phyloP scores from a whole-genome alignment of 2,888 invertebrate species.

The Hydroisotoma schaefferi region DNA sequence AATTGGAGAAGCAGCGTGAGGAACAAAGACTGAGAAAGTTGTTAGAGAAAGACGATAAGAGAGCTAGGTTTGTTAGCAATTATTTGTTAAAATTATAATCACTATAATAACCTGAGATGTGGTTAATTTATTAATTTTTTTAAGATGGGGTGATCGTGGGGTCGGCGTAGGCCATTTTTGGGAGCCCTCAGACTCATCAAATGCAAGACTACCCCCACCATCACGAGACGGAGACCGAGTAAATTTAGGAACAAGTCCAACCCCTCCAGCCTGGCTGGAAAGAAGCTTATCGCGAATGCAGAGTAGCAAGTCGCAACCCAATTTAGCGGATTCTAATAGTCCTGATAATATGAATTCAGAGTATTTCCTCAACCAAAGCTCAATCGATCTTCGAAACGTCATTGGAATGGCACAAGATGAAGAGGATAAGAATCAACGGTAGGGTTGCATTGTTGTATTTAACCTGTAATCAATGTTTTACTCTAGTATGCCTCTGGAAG shows the following conservation, averaged over 20 bases:
- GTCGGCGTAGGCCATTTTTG: slow-evolving; percentile 66
- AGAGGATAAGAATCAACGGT: no score
- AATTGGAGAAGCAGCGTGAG: slow-evolving; percentile 53
- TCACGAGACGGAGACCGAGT: slow-evolving; percentile 1
- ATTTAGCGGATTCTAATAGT: slow-evolving; percentile 21
- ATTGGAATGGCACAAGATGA: no score
- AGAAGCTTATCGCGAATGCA: slow-evolving; percentile 52
- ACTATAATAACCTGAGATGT: not conserved
- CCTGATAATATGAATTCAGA: slow-evolving; percentile 4
- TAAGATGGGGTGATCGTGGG: slow-evolving; percentile 69
- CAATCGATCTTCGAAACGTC: slow-evolving; percentile 31
- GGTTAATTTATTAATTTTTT: not conserved
- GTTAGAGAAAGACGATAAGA: slow-evolving; percentile 45
- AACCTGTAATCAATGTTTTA: no score
- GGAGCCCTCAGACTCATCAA: slow-evolving; percentile 57
- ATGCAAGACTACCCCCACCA: slow-evolving; percentile 51
- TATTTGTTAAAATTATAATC: not conserved
- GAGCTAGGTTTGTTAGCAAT: slow-evolving; percentile 31
- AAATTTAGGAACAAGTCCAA: slow-evolving; percentile 48
- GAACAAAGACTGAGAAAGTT: slow-evolving; percentile 50
- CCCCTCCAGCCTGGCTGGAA: slow-evolving; percentile 58
- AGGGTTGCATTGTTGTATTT: no score
- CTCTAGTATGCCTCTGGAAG: no score
- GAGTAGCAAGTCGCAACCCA: slow-evolving; percentile 34
- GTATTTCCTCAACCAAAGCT: slow-evolving; percentile 25